Evolutionary conservation across 1,140 invertebrate genomes (phyloP).

Genomic region (Drosophila sechellia): DNA sequence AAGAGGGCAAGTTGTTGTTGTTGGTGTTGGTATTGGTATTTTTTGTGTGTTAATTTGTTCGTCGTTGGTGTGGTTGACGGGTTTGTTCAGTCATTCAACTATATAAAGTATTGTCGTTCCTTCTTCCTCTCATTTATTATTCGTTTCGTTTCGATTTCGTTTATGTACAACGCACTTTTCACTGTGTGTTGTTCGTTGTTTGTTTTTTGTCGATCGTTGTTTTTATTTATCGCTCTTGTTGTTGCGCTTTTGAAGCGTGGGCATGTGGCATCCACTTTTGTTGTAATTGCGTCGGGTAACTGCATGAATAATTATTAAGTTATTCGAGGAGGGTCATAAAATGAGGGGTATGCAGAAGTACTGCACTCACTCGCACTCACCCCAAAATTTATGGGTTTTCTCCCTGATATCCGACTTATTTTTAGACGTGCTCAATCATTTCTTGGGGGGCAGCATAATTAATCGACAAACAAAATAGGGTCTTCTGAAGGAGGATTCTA

Average conservation of each 20-base stretch:
- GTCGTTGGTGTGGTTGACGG: slow-evolving; percentile 67
- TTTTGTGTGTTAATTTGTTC: slow-evolving; percentile 76
- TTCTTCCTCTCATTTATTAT: slow-evolving; percentile 59
- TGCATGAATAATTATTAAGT: slow-evolving; percentile 82
- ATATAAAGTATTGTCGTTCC: slow-evolving; percentile 76
- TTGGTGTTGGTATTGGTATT: slow-evolving; percentile 58
- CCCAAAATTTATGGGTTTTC: slow-evolving; percentile 20
- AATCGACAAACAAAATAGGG: slow-evolving; percentile 11
- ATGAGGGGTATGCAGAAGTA: neutral
- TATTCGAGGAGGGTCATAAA: slow-evolving; percentile 48
- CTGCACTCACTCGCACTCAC: neutral
- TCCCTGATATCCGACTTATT: slow-evolving; percentile 15
- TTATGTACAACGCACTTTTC: slow-evolving; percentile 58
- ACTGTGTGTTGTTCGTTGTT: slow-evolving; percentile 30
- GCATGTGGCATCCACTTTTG: slow-evolving; percentile 74
- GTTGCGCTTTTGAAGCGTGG: slow-evolving; percentile 57
- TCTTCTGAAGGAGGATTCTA: too few species aligned
- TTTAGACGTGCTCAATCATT: slow-evolving; percentile 25
- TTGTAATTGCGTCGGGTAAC: slow-evolving; percentile 72
- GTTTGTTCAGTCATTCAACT: slow-evolving; percentile 80
- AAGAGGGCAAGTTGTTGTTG: slow-evolving; percentile 30
- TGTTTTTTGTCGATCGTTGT: slow-evolving; percentile 47
- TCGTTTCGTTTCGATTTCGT: slow-evolving; percentile 78
- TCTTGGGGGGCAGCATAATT: slow-evolving; percentile 11
- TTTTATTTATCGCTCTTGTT: slow-evolving; percentile 35